Evolutionary conservation across 2,797 vertebrate species (phyloP).

Genomic region (Sciurus vulgaris): DNA sequence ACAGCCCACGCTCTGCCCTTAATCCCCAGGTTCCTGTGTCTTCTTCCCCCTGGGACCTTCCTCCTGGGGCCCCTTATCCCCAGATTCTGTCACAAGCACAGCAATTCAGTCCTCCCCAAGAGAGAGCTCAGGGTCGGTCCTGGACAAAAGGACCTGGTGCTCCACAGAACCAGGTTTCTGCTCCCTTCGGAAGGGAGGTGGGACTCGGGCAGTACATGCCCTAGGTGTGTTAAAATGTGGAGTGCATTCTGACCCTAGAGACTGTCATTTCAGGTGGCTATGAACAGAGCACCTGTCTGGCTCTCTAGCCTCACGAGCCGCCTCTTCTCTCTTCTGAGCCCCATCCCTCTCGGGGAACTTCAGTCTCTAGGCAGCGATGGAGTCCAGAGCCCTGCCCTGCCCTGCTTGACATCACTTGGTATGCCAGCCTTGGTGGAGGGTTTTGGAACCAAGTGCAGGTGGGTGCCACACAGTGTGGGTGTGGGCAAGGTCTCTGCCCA

Average conservation of each 20-base stretch:
- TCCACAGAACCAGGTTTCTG: neutral
- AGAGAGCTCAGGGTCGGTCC: no score
- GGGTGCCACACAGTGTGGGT: neutral
- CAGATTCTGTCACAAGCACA: no score
- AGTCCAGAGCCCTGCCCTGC: no score
- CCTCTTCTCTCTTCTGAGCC: neutral
- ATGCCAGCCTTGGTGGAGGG: no score
- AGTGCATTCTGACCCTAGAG: accelerated
- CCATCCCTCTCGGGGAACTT: neutral
- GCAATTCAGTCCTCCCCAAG: no score
- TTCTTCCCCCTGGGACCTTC: accelerated
- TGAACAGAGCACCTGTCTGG: accelerated
- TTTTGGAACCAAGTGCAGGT: no score
- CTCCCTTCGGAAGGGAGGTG: no score
- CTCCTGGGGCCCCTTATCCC: neutral
- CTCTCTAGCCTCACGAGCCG: accelerated
- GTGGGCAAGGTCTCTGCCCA: no score
- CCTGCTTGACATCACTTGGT: neutral
- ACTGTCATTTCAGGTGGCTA: accelerated
- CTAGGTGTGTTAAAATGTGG: accelerated
- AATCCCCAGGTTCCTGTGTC: neutral
- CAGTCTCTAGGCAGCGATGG: neutral
- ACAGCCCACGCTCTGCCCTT: neutral
- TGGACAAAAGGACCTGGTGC: neutral
- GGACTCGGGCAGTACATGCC: accelerated